phyloP scores from a whole-genome alignment of 2,888 invertebrate species.

The Phytoseiulus persimilis region DNA sequence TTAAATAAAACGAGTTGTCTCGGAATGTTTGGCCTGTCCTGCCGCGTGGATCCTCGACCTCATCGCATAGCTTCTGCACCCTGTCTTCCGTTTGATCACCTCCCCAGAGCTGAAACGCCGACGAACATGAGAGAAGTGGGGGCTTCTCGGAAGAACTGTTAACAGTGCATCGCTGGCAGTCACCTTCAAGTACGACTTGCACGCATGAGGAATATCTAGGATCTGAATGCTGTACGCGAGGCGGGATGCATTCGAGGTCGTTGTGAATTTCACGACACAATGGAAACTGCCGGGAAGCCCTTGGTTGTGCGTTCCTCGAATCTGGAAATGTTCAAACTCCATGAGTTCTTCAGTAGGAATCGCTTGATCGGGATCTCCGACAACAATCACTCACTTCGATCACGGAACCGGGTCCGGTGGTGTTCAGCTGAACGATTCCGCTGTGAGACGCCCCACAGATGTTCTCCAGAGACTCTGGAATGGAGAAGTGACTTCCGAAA shows the following conservation, averaged over 20 bases:
- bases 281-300: conserved; percentile 12
- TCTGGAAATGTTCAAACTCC: neutral
- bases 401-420: conserved; percentile 28
- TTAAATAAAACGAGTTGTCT: neutral
- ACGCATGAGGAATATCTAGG: conserved; percentile 11
- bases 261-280: conserved; percentile 16
- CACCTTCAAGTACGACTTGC: conserved; percentile 31
- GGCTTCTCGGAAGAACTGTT: neutral
- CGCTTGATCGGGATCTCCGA: neutral
- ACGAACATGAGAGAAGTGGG: neutral
- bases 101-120: conserved; percentile 13
- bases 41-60: conserved; percentile 6
- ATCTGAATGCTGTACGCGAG: conserved; percentile 15
- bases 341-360: too few species aligned
- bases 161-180: neutral
- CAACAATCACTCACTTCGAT: conserved; percentile 8
- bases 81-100: neutral
- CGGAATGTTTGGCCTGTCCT: neutral
- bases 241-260: conserved; percentile 12
- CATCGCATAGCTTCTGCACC: neutral
- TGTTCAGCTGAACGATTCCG: neutral
- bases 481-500: neutral
- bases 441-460: conserved; percentile 15
- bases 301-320: neutral
- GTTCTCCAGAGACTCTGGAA: conserved; percentile 6